Evolutionary conservation across 2,888 invertebrate genomes (phyloP).

Genomic region (Lepeophtheirus nordmannii): DNA sequence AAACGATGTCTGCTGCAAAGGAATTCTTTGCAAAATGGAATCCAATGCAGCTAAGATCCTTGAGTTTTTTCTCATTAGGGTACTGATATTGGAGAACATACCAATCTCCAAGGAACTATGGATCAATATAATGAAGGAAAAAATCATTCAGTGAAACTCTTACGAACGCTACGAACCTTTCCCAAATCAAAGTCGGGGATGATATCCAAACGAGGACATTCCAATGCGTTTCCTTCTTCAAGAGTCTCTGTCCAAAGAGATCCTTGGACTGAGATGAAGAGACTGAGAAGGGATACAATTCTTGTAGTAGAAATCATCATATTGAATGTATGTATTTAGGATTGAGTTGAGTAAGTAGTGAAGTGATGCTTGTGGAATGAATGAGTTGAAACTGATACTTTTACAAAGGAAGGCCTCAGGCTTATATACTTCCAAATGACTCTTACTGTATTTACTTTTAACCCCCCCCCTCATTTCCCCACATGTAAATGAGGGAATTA

Average conservation of each 20-base stretch:
- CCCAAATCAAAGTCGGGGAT: not conserved
- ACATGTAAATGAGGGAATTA: too few species aligned
- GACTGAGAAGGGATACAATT: not conserved
- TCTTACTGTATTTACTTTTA: too few species aligned
- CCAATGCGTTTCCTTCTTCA: not conserved
- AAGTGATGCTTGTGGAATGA: not conserved
- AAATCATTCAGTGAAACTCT: not conserved
- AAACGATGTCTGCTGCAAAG: not conserved
- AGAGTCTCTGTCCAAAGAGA: not conserved
- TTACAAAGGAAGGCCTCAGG: not conserved
- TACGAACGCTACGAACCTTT: too few species aligned
- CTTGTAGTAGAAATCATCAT: not conserved
- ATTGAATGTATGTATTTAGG: not conserved
- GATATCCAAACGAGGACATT: not conserved
- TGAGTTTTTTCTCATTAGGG: slow-evolving; percentile 4
- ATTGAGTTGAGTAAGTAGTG: not conserved
- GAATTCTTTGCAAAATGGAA: not conserved
- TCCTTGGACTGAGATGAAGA: slow-evolving; percentile 1
- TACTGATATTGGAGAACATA: slow-evolving; percentile 15
- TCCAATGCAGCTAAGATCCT: slow-evolving; percentile 14
- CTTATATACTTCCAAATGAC: not conserved
- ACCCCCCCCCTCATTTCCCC: too few species aligned
- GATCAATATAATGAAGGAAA: not conserved
- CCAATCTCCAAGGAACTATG: slow-evolving; percentile 21
- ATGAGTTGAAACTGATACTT: not conserved